Percentiles rank a stretch among this genome's conserved stretches.
phyloP scores from a whole-genome alignment of 2,113 vertebrate species.

The Numenius arquata region DNA sequence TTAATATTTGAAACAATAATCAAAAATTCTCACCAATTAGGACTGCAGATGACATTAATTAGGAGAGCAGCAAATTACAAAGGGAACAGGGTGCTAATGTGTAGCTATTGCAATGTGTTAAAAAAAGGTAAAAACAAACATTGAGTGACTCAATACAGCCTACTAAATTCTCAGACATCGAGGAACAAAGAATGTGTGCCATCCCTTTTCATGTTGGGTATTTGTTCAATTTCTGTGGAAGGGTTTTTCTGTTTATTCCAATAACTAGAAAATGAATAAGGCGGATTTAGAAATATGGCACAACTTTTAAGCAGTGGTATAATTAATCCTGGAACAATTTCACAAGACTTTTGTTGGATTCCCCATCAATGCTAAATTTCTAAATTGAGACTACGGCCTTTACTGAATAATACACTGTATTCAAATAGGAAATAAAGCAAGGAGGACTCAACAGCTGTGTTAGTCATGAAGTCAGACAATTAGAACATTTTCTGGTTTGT shows the following conservation, averaged over 20 bases:
- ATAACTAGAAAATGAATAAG: neutral
- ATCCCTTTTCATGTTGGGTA: neutral
- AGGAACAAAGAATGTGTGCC: neutral
- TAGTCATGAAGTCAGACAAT: fast-evolving
- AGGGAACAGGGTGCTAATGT: neutral
- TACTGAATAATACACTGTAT: neutral
- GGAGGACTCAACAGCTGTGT: neutral
- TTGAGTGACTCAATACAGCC: neutral
- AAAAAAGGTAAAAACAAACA: neutral
- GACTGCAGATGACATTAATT: neutral
- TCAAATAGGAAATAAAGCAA: neutral
- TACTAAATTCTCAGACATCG: neutral
- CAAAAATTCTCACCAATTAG: neutral
- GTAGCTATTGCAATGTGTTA: neutral
- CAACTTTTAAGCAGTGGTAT: neutral
- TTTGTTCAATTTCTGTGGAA: neutral
- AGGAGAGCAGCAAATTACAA: neutral
- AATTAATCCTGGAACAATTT: neutral
- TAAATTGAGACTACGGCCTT: neutral
- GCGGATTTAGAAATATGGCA: fast-evolving
- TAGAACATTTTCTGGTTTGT: neutral
- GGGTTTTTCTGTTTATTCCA: neutral
- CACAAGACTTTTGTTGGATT: fast-evolving
- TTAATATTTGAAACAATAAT: neutral
- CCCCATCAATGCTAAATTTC: neutral